These are phyloP conservation scores for Gymnodraco acuticeps DNA, from an alignment of 2,797 vertebrate species.

Conservation along the genomic window DNA sequence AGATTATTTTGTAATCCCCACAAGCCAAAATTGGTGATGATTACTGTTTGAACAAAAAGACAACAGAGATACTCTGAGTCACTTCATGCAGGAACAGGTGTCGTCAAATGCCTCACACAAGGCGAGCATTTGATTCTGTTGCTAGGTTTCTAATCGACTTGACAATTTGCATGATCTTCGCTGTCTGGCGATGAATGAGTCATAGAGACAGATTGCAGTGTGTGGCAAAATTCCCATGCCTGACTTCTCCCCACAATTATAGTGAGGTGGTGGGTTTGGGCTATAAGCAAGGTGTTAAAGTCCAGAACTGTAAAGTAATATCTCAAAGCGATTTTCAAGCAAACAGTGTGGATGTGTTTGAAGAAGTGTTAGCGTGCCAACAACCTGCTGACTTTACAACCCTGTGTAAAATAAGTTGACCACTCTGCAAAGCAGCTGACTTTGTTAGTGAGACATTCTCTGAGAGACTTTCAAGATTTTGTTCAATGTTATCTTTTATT, in stretches of 20 bases:
- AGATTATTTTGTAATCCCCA: constrained; percentile 1
- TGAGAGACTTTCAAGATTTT: constrained; percentile 4
- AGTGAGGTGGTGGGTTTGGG: background rate
- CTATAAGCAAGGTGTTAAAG: constrained; percentile 56
- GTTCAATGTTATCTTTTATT: constrained; percentile 16
- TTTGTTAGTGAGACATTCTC: constrained; percentile 3
- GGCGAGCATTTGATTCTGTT: constrained; percentile 28
- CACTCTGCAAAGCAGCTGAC: constrained; percentile 12
- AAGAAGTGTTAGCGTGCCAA: constrained; percentile 20
- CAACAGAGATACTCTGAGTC: constrained; percentile 14
- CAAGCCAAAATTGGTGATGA: background rate
- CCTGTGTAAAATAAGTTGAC: constrained; percentile 12
- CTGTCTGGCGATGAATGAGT: constrained; percentile 61
- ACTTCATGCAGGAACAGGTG: constrained; percentile 58
- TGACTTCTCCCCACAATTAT: constrained; percentile 5
- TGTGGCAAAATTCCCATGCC: constrained; percentile 54
- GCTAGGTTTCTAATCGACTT: constrained; percentile 55
- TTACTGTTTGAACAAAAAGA: constrained; percentile 6
- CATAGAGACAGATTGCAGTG: constrained; percentile 41
- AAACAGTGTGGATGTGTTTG: constrained; percentile 20
- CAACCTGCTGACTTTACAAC: constrained; percentile 24
- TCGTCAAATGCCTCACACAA: constrained; percentile 18
- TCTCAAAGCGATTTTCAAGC: constrained; percentile 29
- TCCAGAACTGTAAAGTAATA: constrained; percentile 55
- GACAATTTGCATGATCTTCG: constrained; percentile 40